These are phyloP conservation scores for Pyrrhosoma nymphula DNA, from an alignment of 2,888 invertebrate species.

Conservation along the genomic window DNA sequence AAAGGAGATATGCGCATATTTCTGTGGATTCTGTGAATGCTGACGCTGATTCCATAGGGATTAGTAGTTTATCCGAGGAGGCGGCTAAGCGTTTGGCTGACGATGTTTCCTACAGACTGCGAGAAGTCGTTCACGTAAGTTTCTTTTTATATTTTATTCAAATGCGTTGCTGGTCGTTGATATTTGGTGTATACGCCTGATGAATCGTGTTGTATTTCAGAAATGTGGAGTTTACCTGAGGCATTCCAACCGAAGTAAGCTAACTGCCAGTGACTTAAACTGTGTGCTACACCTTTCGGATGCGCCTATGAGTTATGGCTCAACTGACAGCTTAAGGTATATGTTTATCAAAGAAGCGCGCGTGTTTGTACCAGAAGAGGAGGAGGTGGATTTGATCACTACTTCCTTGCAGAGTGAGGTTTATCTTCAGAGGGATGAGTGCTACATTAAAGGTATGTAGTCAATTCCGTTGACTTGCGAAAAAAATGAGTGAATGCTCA, in stretches of 20 bases:
- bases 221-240: slow-evolving; percentile 70
- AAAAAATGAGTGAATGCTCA: not conserved
- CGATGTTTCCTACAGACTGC: slow-evolving; percentile 77
- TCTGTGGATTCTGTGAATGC: slow-evolving; percentile 74
- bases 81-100: slow-evolving; percentile 77
- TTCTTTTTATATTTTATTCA: not conserved
- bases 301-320: slow-evolving; percentile 69
- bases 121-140: slow-evolving; percentile 77
- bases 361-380: slow-evolving; percentile 69
- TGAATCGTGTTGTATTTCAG: slow-evolving; percentile 68
- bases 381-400: slow-evolving; percentile 69
- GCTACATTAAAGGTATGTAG: slow-evolving; percentile 68
- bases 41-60: slow-evolving; percentile 77
- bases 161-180: not conserved
- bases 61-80: slow-evolving; percentile 76
- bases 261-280: slow-evolving; percentile 70
- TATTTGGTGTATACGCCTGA: not conserved
- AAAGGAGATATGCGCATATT: slow-evolving; percentile 71
- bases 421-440: slow-evolving; percentile 54
- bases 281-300: slow-evolving; percentile 69
- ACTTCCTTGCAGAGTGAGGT: slow-evolving; percentile 35
- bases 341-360: slow-evolving; percentile 69
- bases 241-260: slow-evolving; percentile 70
- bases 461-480: not conserved
- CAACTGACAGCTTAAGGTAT: slow-evolving; percentile 58